Evolutionary conservation across 92 coral and sea anemone species (phyloP).

Genomic region (Phymanthus crucifer): DNA sequence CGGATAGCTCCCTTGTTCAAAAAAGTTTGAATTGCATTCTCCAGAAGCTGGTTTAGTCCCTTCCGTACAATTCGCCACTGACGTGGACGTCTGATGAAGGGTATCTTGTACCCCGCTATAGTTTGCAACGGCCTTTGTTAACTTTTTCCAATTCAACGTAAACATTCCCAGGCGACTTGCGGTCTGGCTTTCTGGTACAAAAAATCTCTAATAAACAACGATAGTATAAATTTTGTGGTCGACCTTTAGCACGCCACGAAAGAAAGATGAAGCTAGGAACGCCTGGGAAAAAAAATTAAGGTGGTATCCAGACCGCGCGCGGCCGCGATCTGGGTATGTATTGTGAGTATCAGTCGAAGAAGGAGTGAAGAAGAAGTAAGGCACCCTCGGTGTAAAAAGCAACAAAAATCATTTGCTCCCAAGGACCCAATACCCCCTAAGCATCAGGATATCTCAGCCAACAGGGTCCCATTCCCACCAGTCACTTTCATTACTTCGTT

Average conservation of each 20-base stretch:
- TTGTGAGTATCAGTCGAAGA: slow-evolving; percentile 40
- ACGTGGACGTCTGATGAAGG: slow-evolving; percentile 41
- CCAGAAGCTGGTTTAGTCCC: slow-evolving; percentile 20
- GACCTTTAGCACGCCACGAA: slow-evolving; percentile 12
- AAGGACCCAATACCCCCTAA: too few relatives aligned
- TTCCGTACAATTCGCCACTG: slow-evolving; percentile 47
- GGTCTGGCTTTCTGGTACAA: slow-evolving; percentile 14
- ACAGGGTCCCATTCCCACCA: too few relatives aligned
- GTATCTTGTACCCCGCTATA: slow-evolving; percentile 52
- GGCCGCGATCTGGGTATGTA: slow-evolving; percentile 18
- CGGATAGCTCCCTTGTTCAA: slow-evolving; percentile 45
- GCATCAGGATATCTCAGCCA: too few relatives aligned
- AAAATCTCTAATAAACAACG: not conserved
- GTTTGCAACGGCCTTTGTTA: slow-evolving; percentile 55
- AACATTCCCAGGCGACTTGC: slow-evolving; percentile 56
- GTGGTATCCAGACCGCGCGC: slow-evolving; percentile 40
- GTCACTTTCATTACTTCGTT: too few relatives aligned
- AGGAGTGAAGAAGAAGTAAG: slow-evolving; percentile 16
- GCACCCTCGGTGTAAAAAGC: too few relatives aligned
- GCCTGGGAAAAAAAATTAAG: slow-evolving; percentile 10
- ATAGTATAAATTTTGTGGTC: not conserved
- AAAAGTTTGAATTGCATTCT: slow-evolving; percentile 39
- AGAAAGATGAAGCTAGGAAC: slow-evolving; percentile 18
- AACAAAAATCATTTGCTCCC: too few relatives aligned
- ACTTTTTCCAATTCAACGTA: slow-evolving; percentile 27